A percentile compares a stretch with the other conserved stretches of the same genome.
phyloP scores from a whole-genome alignment of 2,797 vertebrate species.

The Psittacula derbiana region DNA sequence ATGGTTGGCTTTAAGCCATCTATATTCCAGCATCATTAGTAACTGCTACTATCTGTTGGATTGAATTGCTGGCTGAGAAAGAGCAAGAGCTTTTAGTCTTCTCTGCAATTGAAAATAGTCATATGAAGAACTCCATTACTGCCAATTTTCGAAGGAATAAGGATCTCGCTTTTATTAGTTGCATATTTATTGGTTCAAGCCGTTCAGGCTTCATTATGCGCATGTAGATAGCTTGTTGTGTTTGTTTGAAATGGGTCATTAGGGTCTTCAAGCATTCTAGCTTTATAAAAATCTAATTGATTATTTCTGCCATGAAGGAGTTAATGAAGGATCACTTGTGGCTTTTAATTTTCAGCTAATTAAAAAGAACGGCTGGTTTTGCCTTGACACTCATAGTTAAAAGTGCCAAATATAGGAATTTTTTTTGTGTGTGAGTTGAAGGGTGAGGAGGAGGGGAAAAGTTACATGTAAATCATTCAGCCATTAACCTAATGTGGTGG shows the following conservation, averaged over 20 bases:
- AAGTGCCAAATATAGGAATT: conserved; percentile 66
- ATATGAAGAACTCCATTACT: conserved; percentile 66
- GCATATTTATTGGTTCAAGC: conserved; percentile 65
- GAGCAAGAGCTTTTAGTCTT: conserved; percentile 54
- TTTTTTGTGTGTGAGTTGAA: conserved; percentile 69
- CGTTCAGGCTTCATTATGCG: conserved; percentile 62
- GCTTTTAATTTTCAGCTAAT: conserved; percentile 77
- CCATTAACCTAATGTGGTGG: conserved; percentile 80
- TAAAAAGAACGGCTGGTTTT: conserved; percentile 73
- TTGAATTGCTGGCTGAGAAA: conserved; percentile 62
- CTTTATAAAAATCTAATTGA: conserved; percentile 73
- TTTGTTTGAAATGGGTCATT: conserved; percentile 70
- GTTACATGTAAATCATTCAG: conserved; percentile 80
- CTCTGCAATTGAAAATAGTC: conserved; percentile 57
- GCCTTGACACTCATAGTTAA: conserved; percentile 59
- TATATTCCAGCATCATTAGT: conserved; percentile 39
- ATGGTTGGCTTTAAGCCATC: conserved; percentile 49
- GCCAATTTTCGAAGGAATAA: conserved; percentile 71
- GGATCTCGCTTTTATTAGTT: conserved; percentile 67
- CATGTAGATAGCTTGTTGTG: conserved; percentile 45
- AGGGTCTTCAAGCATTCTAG: conserved; percentile 66
- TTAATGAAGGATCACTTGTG: conserved; percentile 72
- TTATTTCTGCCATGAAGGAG: conserved; percentile 74
- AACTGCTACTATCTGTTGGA: conserved; percentile 41
- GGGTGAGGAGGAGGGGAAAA: conserved; percentile 72